Evolutionary conservation across 2,113 vertebrate species (phyloP), one percentile per base, ranked within the genome.

Genomic region (Pseudorasbora parva): DNA sequence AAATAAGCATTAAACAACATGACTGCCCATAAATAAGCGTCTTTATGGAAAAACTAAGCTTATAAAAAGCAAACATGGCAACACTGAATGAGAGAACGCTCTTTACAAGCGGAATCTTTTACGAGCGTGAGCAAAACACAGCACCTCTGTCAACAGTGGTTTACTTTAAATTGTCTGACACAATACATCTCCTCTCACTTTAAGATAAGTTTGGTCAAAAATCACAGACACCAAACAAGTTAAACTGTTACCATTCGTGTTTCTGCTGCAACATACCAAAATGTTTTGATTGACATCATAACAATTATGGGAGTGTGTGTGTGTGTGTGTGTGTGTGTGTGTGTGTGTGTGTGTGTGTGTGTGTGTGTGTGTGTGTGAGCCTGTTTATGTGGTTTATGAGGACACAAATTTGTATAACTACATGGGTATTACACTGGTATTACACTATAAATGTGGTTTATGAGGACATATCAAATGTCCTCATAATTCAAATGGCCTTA

Each of bases 121-220:
- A 66, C 27, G 27, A 66, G 33, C 10, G 0, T 23, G 68, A 71
- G 15, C 21, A 45, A 45, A 45, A 23, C 68, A 45, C 66, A n/a
- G 4, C 21, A 5, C 33, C 33, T 3, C 66, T n/a, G 9, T 41
- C 37, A n/a, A 41, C 37, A 43, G 66, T 41, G 66, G 66, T 43
- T 69, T 69, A 41, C 66, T 69, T 69, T n/a, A 69, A 41, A 41
- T 69, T n/a, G 33, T 69, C 66, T 43, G 8, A 41, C 37, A 10
- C 3, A 69, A 43, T 69, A 2, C 19, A 19, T 41, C 19, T 41
- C 30, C 8, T 37, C 4, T 60, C 57, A 25, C n/a, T 1, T n/a
- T n/a, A 0, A 54, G 2, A 54, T 64, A 64, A 64, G 1, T 5
- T 30, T 8, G 1, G 25, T 30, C 27, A 66, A 21, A 23, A 71